Percentiles rank a stretch among this genome's conserved stretches.
phyloP scores from a whole-genome alignment of 1,140 invertebrate genomes.

The Mamestra configurata region DNA sequence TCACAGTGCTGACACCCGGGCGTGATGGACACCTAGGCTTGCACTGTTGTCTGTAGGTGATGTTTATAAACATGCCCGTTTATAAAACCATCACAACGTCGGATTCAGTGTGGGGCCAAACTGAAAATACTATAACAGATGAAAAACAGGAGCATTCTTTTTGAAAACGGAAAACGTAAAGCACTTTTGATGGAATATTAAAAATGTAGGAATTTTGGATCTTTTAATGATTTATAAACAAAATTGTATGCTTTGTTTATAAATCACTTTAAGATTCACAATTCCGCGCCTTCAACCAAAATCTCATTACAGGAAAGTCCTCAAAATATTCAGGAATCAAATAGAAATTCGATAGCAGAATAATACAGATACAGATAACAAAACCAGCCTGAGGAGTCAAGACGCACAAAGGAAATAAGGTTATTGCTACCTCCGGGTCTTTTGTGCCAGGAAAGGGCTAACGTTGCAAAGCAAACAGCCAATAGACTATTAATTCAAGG shows the following conservation, averaged over 20 bases:
- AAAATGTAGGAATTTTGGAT: too few species aligned
- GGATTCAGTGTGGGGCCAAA: too few species aligned
- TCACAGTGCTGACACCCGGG: too few species aligned
- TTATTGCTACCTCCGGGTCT: conserved; percentile 63
- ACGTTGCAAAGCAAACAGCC: neutral
- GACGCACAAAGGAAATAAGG: conserved; percentile 60
- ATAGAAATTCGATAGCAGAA: conserved; percentile 12
- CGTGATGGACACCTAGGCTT: too few species aligned
- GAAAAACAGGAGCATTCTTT: too few species aligned
- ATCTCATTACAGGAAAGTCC: neutral
- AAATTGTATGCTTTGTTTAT: neutral
- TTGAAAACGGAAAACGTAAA: too few species aligned
- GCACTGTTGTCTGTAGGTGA: too few species aligned
- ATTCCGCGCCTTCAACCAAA: neutral
- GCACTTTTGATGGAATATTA: too few species aligned
- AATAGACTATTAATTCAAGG: neutral
- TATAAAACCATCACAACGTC: too few species aligned
- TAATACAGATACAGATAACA: conserved; percentile 1
- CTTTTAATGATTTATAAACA: too few species aligned
- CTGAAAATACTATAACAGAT: too few species aligned
- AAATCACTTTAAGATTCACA: neutral
- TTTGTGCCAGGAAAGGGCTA: conserved; percentile 51
- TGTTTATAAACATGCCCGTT: too few species aligned
- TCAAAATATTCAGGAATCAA: neutral
- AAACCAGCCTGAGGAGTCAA: neutral